These are phyloP conservation scores for Thymelicus acteon DNA, from an alignment of 2,888 invertebrate species.

Conservation along the genomic window DNA sequence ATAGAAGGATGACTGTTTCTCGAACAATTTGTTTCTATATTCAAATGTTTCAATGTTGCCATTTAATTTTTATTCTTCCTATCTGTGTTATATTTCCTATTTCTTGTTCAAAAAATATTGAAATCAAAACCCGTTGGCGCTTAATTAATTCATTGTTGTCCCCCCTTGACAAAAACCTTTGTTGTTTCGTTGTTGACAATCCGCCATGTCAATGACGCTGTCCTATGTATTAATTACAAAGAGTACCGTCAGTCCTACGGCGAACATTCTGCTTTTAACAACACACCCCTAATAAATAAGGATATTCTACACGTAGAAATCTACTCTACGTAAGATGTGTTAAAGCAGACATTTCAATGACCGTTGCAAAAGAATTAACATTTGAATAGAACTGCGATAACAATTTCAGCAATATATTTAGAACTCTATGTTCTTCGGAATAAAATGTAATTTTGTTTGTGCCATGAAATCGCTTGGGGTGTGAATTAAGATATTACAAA, in stretches of 20 bases:
- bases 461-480: constrained; percentile 66
- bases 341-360: constrained; percentile 51
- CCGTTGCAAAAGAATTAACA: constrained; percentile 60
- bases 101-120: constrained; percentile 14
- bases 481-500: constrained; percentile 81
- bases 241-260: constrained; percentile 67
- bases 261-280: constrained; percentile 68
- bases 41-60: too few relatives aligned
- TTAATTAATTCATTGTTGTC: constrained; percentile 42
- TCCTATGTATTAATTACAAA: constrained; percentile 81
- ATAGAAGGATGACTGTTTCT: too few relatives aligned
- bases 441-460: constrained; percentile 49
- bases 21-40: too few relatives aligned
- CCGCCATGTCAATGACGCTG: constrained; percentile 77
- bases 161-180: constrained; percentile 50
- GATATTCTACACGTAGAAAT: constrained; percentile 41
- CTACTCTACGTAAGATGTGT: constrained; percentile 42
- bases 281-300: constrained; percentile 65
- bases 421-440: constrained; percentile 26
- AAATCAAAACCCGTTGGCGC: constrained; percentile 35
- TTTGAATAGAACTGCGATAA: constrained; percentile 57
- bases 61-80: neutral
- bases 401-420: constrained; percentile 42
- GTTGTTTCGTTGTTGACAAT: constrained; percentile 67
- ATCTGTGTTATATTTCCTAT: neutral